These are phyloP conservation scores for Lasiurus borealis DNA, from an alignment of 2,113 vertebrate species.

Conservation along the genomic window DNA sequence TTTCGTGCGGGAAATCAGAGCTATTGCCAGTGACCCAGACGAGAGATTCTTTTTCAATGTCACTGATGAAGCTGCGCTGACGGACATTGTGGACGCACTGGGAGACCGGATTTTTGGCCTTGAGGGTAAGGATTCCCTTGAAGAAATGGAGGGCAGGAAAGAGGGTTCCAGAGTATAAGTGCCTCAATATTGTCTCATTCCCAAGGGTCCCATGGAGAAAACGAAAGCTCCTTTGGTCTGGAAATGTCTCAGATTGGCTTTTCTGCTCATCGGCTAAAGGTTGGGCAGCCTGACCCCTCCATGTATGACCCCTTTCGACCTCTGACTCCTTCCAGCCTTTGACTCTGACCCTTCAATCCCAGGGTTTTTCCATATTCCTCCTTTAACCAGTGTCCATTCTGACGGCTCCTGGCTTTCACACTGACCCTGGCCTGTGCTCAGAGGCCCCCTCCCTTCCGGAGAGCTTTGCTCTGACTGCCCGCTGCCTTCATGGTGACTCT, in stretches of 20 bases:
- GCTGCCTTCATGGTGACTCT: background rate
- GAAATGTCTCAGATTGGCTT: constrained; percentile 99
- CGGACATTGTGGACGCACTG: constrained; percentile 96
- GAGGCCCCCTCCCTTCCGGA: background rate
- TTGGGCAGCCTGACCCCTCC: constrained; percentile 78
- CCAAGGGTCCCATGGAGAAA: constrained; percentile 93
- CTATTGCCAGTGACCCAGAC: constrained; percentile 95
- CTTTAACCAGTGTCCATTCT: background rate
- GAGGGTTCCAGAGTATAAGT: background rate
- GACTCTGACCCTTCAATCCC: background rate
- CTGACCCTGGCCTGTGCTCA: background rate
- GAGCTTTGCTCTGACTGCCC: background rate
- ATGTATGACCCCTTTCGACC: background rate
- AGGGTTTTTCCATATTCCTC: background rate
- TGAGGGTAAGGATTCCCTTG: constrained; percentile 89
- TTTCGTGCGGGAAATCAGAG: constrained; percentile 96
- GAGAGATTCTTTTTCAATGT: constrained; percentile 98
- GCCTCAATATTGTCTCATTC: background rate
- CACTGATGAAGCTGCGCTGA: constrained; percentile 95
- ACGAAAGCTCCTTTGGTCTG: constrained; percentile 95
- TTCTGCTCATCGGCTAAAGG: constrained; percentile 93
- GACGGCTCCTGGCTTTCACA: background rate
- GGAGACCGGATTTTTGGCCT: constrained; percentile 97
- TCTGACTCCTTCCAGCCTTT: background rate
- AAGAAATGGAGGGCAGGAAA: background rate